Evolutionary conservation across 2,888 invertebrate species (phyloP).

Genomic region (Drosophila buzzatii): DNA sequence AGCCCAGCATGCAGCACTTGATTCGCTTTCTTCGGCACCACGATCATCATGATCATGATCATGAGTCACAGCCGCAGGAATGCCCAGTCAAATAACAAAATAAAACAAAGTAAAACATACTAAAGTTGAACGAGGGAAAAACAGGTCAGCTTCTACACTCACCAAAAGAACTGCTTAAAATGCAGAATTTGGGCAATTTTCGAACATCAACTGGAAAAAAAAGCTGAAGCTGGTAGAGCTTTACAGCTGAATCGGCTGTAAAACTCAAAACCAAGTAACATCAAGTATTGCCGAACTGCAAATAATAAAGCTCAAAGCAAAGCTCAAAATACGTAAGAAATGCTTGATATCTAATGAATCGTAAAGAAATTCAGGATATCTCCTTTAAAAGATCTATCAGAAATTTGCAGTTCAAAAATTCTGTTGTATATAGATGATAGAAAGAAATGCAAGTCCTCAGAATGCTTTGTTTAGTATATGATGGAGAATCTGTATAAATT

Average conservation of each 20-base stretch:
- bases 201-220: background rate
- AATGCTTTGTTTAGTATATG: background rate
- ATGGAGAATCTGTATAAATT: background rate
- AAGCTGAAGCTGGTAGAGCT: background rate
- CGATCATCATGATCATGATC: conserved; percentile 30
- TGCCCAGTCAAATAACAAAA: conserved; percentile 39
- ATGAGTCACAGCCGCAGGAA: conserved; percentile 66
- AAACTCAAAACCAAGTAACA: background rate
- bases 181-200: background rate
- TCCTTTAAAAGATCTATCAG: background rate
- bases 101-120: background rate
- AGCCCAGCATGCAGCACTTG: conserved; percentile 58
- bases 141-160: conserved; percentile 15
- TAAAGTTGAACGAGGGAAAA: background rate
- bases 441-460: background rate
- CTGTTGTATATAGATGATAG: too few species aligned
- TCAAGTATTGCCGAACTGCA: background rate
- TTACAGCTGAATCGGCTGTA: background rate
- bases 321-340: background rate
- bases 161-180: conserved; percentile 10
- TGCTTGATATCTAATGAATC: too few species aligned
- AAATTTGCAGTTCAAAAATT: background rate
- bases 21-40: conserved; percentile 48
- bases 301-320: background rate
- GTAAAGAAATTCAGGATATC: background rate